These are phyloP conservation scores for Lamprotornis superbus DNA, from an alignment of 2,113 vertebrate species.

Conservation along the genomic window DNA sequence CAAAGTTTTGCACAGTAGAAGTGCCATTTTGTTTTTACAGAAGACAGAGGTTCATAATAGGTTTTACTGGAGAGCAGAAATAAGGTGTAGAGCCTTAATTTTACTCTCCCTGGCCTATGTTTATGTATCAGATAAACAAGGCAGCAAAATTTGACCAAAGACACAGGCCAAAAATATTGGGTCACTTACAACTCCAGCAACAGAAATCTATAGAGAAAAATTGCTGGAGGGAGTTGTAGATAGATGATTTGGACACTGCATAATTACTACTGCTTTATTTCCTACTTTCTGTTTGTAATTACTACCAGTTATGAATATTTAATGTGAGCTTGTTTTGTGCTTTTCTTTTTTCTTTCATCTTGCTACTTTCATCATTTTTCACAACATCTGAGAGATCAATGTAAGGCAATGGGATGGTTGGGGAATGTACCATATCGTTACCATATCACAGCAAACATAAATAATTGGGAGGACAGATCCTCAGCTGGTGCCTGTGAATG, in stretches of 20 bases:
- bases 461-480: background rate
- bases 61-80: background rate
- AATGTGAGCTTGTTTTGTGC: constrained; percentile 36
- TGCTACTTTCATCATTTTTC: constrained; percentile 18
- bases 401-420: background rate
- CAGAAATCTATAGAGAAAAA: constrained; percentile 28
- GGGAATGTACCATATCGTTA: background rate
- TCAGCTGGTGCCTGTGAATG: background rate
- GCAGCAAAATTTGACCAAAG: background rate
- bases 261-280: constrained; percentile 60
- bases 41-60: background rate
- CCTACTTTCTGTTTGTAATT: constrained; percentile 70
- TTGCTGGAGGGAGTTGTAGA: constrained; percentile 25
- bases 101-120: accelerated
- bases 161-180: background rate
- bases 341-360: constrained; percentile 64
- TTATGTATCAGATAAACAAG: background rate
- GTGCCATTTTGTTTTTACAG: background rate
- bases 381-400: constrained; percentile 42
- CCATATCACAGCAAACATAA: background rate
- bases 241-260: constrained; percentile 15
- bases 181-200: constrained; percentile 10
- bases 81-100: background rate
- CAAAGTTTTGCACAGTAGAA: background rate
- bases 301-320: constrained; percentile 73